These are phyloP conservation scores for Thelaira solivaga DNA, from an alignment of 2,888 invertebrate genomes.

Conservation along the genomic window DNA sequence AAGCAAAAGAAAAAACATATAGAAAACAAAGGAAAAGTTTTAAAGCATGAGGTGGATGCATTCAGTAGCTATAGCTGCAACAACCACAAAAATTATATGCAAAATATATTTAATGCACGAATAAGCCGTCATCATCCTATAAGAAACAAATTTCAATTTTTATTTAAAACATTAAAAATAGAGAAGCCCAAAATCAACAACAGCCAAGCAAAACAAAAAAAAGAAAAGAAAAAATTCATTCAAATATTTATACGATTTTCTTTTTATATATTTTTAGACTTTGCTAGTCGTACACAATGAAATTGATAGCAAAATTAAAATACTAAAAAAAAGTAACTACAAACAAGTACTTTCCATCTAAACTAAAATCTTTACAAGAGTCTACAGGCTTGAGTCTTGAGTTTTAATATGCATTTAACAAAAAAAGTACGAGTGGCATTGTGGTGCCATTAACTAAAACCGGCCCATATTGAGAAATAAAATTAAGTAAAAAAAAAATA, in stretches of 20 bases:
- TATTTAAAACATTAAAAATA: constrained; percentile 47
- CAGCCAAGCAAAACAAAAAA: too few relatives aligned
- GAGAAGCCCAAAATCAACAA: constrained; percentile 23
- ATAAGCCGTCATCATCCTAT: constrained; percentile 58
- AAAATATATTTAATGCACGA: constrained; percentile 66
- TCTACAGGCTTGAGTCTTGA: background rate
- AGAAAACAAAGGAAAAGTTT: constrained; percentile 33
- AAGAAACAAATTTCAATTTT: constrained; percentile 59
- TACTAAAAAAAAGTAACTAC: constrained; percentile 34
- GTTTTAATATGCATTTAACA: too few relatives aligned
- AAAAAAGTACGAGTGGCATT: background rate
- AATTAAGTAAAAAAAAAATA: background rate
- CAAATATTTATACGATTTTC: constrained; percentile 27
- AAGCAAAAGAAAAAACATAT: background rate
- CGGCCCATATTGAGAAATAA: constrained; percentile 49
- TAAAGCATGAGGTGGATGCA: background rate
- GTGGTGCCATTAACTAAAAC: constrained; percentile 25
- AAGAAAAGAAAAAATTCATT: constrained; percentile 17
- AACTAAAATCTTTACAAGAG: constrained; percentile 42
- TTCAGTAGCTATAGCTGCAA: constrained; percentile 18
- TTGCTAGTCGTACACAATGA: constrained; percentile 34
- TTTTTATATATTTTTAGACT: constrained; percentile 6
- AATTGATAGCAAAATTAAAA: constrained; percentile 44
- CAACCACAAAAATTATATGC: constrained; percentile 45
- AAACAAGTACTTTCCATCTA: constrained; percentile 38